Conservation (phyloP, 2,113 vertebrate species). For the Ochotona princeps region DNA sequence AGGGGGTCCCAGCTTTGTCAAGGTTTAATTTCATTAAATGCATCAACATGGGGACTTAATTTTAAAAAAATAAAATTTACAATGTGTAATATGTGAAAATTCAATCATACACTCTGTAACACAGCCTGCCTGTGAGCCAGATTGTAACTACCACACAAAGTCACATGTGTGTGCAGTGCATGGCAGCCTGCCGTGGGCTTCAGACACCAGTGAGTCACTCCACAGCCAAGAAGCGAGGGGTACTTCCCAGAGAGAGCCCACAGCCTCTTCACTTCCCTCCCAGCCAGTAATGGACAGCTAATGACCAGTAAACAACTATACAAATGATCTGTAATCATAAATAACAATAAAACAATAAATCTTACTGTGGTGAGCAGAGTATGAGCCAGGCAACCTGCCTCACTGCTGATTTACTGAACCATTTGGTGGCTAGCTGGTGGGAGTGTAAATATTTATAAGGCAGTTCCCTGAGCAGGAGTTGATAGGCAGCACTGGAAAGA, state of each 20-base stretch:
- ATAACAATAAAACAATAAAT: conserved; percentile 1
- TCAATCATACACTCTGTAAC: background rate
- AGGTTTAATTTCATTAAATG: background rate
- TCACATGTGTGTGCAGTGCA: background rate
- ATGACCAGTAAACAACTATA: conserved; percentile 39
- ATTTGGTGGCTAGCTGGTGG: conserved; percentile 47
- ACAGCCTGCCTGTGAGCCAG: background rate
- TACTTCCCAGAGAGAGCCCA: background rate
- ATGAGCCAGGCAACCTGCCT: conserved; percentile 51
- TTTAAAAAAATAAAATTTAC: conserved; percentile 7
- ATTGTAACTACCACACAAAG: background rate
- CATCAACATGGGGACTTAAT: too few relatives aligned
- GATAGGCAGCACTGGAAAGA: conserved; percentile 52
- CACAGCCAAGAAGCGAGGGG: background rate
- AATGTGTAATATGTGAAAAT: background rate
- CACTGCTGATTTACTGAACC: conserved; percentile 66
- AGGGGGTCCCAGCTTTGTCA: background rate
- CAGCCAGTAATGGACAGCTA: conserved; percentile 7
- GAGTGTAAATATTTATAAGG: conserved; percentile 64
- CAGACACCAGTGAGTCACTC: background rate
- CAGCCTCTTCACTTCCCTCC: background rate
- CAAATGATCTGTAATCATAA: background rate
- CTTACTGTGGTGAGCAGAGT: conserved; percentile 50
- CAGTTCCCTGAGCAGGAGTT: conserved; percentile 46
- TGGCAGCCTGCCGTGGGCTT: background rate